Conservation (phyloP, 2,797 vertebrate species). For the Hafferia zeledoni region DNA sequence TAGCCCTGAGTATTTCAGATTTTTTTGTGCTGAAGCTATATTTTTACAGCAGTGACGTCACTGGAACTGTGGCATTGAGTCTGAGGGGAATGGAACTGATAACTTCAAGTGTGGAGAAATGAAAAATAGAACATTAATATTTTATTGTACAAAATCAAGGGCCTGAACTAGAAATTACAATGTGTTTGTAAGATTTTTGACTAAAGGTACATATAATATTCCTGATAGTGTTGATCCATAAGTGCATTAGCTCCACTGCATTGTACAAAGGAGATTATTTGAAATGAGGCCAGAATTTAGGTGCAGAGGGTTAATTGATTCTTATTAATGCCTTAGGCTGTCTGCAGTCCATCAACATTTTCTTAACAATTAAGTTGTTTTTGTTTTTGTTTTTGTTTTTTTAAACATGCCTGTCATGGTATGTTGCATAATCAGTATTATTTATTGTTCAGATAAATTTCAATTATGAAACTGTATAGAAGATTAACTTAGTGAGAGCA, state of each 20-base stretch:
- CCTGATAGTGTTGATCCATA: not conserved
- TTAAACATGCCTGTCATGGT: not conserved
- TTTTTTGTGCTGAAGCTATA: not conserved
- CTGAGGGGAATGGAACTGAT: not conserved
- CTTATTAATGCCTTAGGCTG: not conserved
- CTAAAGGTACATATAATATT: not conserved
- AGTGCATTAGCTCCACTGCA: not conserved
- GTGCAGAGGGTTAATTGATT: not conserved
- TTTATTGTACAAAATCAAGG: not conserved
- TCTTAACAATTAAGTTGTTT: not conserved
- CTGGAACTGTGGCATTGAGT: not conserved
- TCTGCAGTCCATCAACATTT: not conserved
- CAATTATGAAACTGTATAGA: not conserved
- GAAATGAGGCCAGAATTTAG: not conserved
- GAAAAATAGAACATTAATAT: not conserved
- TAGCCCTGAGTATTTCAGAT: not conserved
- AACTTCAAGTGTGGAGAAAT: not conserved
- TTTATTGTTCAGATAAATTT: not conserved
- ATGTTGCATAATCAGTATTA: not conserved
- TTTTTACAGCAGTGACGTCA: not conserved
- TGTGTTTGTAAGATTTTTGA: not conserved
- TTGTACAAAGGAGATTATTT: not conserved
- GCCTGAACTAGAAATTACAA: not conserved
- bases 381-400: no score
- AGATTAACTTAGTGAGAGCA: not conserved